Percentiles rank a stretch among this genome's conserved stretches.
Evolutionary conservation across 2,888 invertebrate species (phyloP).

Genomic region (Molorchus minor): DNA sequence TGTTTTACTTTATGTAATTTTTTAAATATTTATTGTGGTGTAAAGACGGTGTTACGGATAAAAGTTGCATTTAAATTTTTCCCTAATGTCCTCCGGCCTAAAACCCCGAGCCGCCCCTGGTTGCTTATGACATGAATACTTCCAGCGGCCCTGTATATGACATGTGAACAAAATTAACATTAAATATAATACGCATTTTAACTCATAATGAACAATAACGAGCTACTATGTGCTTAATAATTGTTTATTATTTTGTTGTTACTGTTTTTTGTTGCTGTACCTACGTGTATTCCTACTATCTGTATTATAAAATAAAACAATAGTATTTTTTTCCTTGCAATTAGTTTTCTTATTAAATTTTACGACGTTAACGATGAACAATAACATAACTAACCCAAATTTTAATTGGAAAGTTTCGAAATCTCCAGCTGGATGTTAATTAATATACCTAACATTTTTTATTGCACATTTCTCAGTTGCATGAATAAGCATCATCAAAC

Average conservation of each 20-base stretch:
- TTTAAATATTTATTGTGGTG: no score
- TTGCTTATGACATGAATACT: no score
- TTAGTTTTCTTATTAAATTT: constrained; percentile 18
- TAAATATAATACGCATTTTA: constrained; percentile 10
- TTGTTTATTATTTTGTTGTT: constrained; percentile 17
- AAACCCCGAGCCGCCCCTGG: no score
- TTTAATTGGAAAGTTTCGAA: constrained; percentile 20
- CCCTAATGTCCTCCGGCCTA: no score
- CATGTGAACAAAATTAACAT: constrained; percentile 19
- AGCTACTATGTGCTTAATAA: constrained; percentile 6
- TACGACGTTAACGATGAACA: constrained; percentile 9
- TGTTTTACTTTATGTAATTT: no score
- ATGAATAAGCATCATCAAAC: no score
- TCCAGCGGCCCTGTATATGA: constrained; percentile 1
- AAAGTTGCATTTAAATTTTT: no score
- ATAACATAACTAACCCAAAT: constrained; percentile 19
- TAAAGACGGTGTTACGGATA: no score
- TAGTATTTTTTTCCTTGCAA: constrained; percentile 12
- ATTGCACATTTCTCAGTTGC: no score
- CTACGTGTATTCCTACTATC: background rate
- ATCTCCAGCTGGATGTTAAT: no score
- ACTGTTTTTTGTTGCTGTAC: constrained; percentile 1
- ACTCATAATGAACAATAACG: constrained; percentile 15
- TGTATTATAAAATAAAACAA: constrained; percentile 14
- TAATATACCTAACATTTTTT: no score